Base-by-base conservation (phyloP, 92 coral and sea anemone genomes). In the Parazoanthus swiftii region DNA sequence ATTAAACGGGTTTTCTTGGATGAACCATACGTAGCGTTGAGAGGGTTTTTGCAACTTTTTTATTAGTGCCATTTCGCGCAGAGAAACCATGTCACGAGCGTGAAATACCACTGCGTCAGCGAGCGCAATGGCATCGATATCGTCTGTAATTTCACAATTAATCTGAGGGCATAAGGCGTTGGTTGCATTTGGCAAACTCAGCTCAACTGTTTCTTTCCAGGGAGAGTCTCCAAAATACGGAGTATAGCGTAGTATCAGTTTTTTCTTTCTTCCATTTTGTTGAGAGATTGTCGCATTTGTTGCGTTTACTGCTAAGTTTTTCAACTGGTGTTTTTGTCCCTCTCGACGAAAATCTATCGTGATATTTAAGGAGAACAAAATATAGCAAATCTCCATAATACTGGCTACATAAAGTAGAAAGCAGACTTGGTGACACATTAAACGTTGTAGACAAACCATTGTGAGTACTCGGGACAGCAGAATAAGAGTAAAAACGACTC, bases 61-160 rank as follows among this genome's bases (percentile, higher is more conserved):
- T 44, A 59, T 16, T 26, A 63, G 5, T 63, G 70, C 70, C 70
- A 63, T 63, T 6, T 66, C 18, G 11, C 73, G 25, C 21, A 59
- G 79, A 1, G 16, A 15, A n/a, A 77, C 71, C 67, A 88, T 14
- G 68, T 88, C 90, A 26, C 90, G 76, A 9, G 86, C 90, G 78
- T 88, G 90, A 79, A 88, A 79, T 8, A 88, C 18, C 16, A 88
- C 85, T 14, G 85, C 90, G 51, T 88, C 90, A 78, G 85, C 81
- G 13, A 65, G 48, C 18, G n/a, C 33, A 51, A 88, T 18, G 16
- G 75, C 54, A 4, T 65, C 46, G 29, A 68, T 72, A 68, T 88
- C 90, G n/a, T 29, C 67, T 16, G 90, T 88, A 14, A 88, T 20
- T 78, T 78, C 70, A 63, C 70, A 63, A 14, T 63, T 20, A 63